Base-by-base conservation (phyloP, 2,113 vertebrate genomes). In the Oncorhynchus tshawytscha region DNA sequence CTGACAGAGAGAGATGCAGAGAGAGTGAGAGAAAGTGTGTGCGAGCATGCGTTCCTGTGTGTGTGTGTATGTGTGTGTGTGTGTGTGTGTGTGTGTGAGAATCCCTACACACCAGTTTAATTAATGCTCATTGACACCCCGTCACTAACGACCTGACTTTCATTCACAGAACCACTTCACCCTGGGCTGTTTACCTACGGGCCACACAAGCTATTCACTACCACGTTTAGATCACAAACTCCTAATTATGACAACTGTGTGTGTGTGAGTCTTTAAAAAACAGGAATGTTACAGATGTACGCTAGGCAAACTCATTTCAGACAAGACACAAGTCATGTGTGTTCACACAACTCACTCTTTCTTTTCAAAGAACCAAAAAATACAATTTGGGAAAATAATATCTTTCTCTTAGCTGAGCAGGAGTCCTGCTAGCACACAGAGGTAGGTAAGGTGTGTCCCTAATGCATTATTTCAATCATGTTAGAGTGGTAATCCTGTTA, bases 401-500 rank as follows among this genome's bases (percentile, higher is more conserved):
- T 45, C 8, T 45, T 45, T 45, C 2, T 45, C 39, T 12, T 45
- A 3, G 39, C 39, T 45, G 12, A 45, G 39, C 39, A 45, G 6
- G 5, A 5, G n/a, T 4, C 18, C 34, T 15, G 9, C 2, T 48
- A 39, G 9, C 12, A 54, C 51, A 54, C 13, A 54, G 39, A 45
- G 39, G 39, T 45, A 45, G n/a, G 15, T 2, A 16, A 31, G 12
- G 75, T 82, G 77, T 87, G 86, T 84, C 83, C 82, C 77, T 81
- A 76, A 82, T 88, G 79, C 80, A 86, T 88, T 86, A 91, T 88
- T 90, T 85, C 81, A 85, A 88, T 90, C 87, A 89, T 85, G 88
- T 87, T 87, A 88, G 85, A 22, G 74, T 80, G 71, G 84, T 92
- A 91, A 92, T 92, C 90, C 82, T 85, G 84, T 91, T 92, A 89